Evolutionary conservation across 92 coral and sea anemone species (phyloP).

Genomic region (Diadumene lineata): DNA sequence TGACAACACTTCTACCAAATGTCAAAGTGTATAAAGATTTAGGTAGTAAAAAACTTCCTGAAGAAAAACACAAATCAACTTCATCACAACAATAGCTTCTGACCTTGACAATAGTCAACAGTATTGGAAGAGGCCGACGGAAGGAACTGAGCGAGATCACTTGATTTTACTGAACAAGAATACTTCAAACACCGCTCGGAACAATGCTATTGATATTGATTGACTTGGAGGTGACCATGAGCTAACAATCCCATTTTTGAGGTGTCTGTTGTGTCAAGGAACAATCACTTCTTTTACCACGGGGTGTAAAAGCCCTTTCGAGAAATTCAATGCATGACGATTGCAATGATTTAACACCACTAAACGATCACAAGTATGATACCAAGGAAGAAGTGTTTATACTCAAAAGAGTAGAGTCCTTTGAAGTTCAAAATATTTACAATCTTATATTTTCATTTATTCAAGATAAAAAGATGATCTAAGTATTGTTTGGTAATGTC

Average conservation of each 20-base stretch:
- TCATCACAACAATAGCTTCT: background rate
- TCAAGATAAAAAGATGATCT: background rate
- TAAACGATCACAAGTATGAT: background rate
- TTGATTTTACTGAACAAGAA: background rate
- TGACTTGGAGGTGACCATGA: background rate
- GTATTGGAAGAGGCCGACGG: background rate
- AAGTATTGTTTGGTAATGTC: background rate
- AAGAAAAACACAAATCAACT: background rate
- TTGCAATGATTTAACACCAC: background rate
- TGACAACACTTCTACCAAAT: no score
- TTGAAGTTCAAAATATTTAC: background rate
- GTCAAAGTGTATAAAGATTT: no score
- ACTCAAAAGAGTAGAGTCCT: background rate
- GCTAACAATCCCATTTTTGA: background rate
- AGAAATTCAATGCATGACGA: background rate
- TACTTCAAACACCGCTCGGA: background rate
- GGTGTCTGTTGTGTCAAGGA: background rate
- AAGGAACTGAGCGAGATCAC: background rate
- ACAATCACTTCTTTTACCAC: background rate
- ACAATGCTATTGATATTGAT: constrained; percentile 2
- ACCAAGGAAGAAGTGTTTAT: background rate
- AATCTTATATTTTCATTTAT: background rate
- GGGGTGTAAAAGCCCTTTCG: background rate
- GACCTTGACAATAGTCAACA: background rate
- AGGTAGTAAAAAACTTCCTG: no score